Base-by-base conservation (phyloP, 2,888 invertebrate genomes). In the Dilophus febrilis region DNA sequence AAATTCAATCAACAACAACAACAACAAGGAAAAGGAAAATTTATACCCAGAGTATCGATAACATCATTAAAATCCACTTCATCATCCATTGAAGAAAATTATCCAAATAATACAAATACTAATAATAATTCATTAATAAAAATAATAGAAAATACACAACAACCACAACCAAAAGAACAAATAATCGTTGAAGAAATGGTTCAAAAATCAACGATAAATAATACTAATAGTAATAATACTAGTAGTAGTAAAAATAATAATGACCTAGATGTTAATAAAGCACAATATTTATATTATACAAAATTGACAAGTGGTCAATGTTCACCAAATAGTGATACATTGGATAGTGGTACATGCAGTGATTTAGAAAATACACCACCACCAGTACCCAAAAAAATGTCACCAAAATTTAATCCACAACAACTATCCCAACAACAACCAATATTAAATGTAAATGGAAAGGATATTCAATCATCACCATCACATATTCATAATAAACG, bases 301-400 rank as follows among this genome's bases (percentile, higher is more conserved):
- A 51, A 77, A 40, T 78, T 80, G 71, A 76, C 80, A 37, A 82
- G 81, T 54, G 84, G 84, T 2, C 84, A 85, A 53, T 80, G 81
- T 52, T 84, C 84, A 26, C 83, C 84, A 2, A n/a, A n/a, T n/a
- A 81, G 60, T 46, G 84, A 84, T 53, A 84, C 83, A 1, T 57
- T 84, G 45, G 85, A 85, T 61, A 85, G 84, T 42, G 85, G 85
- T 35, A 85, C 84, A 28, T 83, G 85, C 62, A 84, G 83, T 56
- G 85, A 85, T 60, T 66, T 84, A 50, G 84, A 85, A 43, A 57
- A 52, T 38, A 46, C 49, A 17, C 77, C 80, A 40, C 72, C 73
- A 4, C 77, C 78, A 2, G 63, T 76, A 45, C 69, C 74, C 16
- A 74, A 74, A 49, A 77, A 77, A 64, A 77, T 75, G 56, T 67